These are phyloP conservation scores for Crematogaster levior DNA, from an alignment of 2,888 invertebrate species.

Conservation along the genomic window DNA sequence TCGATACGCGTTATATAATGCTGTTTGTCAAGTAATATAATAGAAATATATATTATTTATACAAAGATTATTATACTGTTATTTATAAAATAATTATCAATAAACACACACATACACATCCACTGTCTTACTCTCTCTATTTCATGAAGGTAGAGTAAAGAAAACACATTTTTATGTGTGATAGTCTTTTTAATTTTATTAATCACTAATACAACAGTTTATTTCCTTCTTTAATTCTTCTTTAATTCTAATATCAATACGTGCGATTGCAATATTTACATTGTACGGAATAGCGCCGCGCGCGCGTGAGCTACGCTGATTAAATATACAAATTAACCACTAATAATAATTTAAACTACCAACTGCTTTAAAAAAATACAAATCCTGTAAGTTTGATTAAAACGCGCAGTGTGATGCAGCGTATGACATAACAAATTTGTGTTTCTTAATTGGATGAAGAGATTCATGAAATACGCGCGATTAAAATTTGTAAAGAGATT, in stretches of 20 bases:
- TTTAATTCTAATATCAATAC: neutral
- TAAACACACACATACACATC: too few species aligned
- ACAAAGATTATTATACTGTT: neutral
- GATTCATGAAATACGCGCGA: neutral
- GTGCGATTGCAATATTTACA: constrained; percentile 59
- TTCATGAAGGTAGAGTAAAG: neutral
- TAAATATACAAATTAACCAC: constrained; percentile 21
- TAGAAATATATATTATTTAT: neutral
- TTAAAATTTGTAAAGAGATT: constrained; percentile 1
- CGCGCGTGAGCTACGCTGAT: constrained; percentile 33
- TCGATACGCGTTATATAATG: neutral
- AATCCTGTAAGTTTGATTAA: neutral
- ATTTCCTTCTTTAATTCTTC: neutral
- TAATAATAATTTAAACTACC: constrained; percentile 34
- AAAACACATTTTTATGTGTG: neutral
- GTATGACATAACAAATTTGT: neutral
- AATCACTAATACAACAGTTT: constrained; percentile 55
- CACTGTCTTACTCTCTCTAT: too few species aligned
- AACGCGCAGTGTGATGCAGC: neutral
- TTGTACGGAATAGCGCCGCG: constrained; percentile 26
- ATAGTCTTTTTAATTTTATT: constrained; percentile 28
- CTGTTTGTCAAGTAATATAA: neutral
- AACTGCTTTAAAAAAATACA: constrained; percentile 37
- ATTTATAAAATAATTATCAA: neutral
- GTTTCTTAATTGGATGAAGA: neutral